Evolutionary conservation across 2,888 invertebrate genomes (phyloP), one percentile per base, ranked within the genome.

Genomic region (Orthosia gothica): DNA sequence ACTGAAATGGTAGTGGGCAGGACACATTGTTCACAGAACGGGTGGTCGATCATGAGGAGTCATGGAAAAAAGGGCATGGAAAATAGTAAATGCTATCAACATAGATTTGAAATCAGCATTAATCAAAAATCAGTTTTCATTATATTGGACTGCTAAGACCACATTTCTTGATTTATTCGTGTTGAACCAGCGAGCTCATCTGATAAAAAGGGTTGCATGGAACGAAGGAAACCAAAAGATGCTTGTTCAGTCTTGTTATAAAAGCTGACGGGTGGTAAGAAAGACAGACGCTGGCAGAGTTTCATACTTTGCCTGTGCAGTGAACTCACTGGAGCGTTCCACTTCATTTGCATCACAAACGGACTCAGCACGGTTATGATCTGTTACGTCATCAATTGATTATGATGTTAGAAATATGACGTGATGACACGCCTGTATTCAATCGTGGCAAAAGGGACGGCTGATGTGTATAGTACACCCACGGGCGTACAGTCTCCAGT

Each of bases 331-430:
- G 79, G 72, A 79, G 82, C 86, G 88, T 86, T 89, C 84, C 87
- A 86, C 84, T 85, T 91, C 91, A 92, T 93, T 94, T 91, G 84
- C 92, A 93, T 93, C 83, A 89, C 89, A 85, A 88, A 89, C 77
- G 79, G 84, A 87, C 84, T 73, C 80, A 89, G 85, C 88, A 81
- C 85, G 81, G 83, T 89, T 89, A 89, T 90, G 88, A 91, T 91
- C 75, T 83, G 87, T 92, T 90, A 89, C 89, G 85, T 92, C 88
- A 91, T 69, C 73, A 85, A 83, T 82, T 85, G 84, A 88, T 90
- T 84, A 77, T 74, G 70, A 76, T 67, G 72, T 73, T 66, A 59
- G 49, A 65, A 64, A 5, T 9, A 59, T 59, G 32, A 52, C n/a
- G 16, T 40, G n/a, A 13, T 26, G 15, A 23, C 0, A 47, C 15